Evolutionary conservation across 2,888 invertebrate species (phyloP).

Genomic region (Eupithecia inturbata): DNA sequence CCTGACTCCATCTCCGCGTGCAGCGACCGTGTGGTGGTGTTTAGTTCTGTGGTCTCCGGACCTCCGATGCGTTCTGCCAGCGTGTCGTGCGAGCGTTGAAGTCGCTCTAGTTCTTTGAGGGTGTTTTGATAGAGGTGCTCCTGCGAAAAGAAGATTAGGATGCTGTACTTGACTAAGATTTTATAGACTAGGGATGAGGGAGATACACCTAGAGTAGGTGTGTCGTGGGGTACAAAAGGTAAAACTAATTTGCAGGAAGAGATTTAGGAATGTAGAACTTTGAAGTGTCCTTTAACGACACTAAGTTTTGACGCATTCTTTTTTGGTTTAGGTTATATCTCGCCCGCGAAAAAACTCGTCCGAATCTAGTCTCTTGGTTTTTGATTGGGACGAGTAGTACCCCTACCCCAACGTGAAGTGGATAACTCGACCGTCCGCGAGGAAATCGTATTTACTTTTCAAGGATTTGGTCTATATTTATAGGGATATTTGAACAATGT

Average conservation of each 20-base stretch:
- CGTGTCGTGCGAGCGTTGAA: slow-evolving; percentile 88
- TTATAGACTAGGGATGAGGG: not conserved
- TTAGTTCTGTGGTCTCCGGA: slow-evolving; percentile 74
- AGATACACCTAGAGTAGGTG: not conserved
- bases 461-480: not conserved
- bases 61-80: slow-evolving; percentile 88
- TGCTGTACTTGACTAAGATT: not conserved
- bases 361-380: no score
- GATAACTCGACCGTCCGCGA: no score
- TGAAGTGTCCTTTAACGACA: not conserved
- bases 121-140: slow-evolving; percentile 83
- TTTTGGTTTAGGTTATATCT: no score
- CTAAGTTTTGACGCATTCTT: not conserved
- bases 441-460: no score
- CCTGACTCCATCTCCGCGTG: slow-evolving; percentile 96
- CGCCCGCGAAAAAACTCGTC: no score
- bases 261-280: not conserved
- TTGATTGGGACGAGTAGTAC: no score
- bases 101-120: slow-evolving; percentile 87
- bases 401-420: no score
- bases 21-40: slow-evolving; percentile 87
- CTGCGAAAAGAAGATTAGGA: slow-evolving; percentile 53
- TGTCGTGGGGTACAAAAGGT: not conserved
- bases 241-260: not conserved
- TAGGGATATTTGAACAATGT: not conserved